These are phyloP conservation scores for Chrysolina americana DNA, from an alignment of 2,888 invertebrate genomes.

Conservation along the genomic window DNA sequence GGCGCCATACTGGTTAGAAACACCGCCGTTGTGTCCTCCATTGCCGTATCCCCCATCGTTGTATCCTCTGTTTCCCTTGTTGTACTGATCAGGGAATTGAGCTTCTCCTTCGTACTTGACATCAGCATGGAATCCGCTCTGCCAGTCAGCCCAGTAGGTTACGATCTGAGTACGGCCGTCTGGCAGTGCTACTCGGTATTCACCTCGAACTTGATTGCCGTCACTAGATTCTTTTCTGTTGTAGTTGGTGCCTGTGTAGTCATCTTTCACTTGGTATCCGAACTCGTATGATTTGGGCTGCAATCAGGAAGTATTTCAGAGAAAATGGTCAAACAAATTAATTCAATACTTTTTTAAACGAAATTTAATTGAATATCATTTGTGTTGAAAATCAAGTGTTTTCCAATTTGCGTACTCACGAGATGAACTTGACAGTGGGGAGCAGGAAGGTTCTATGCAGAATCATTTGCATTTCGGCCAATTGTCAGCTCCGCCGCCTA, in stretches of 20 bases:
- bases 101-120: slow-evolving; percentile 82
- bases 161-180: slow-evolving; percentile 79
- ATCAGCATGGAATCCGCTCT: slow-evolving; percentile 85
- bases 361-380: no score
- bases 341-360: no score
- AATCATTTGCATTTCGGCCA: no score
- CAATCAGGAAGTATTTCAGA: slow-evolving; percentile 43
- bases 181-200: slow-evolving; percentile 75
- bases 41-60: slow-evolving; percentile 44
- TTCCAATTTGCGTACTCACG: no score
- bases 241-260: slow-evolving; percentile 82
- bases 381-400: no score
- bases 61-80: slow-evolving; percentile 54
- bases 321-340: no score
- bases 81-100: slow-evolving; percentile 75
- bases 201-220: slow-evolving; percentile 78
- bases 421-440: no score
- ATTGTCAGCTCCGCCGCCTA: no score
- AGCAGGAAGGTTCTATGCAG: no score
- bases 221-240: slow-evolving; percentile 80
- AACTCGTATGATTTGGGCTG: slow-evolving; percentile 85
- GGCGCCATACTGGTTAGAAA: slow-evolving; percentile 56
- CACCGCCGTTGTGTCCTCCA: slow-evolving; percentile 40
- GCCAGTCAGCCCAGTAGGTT: slow-evolving; percentile 85
- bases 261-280: slow-evolving; percentile 85